Conservation (phyloP, 1,140 invertebrate species). For the Drosophila nasuta region DNA sequence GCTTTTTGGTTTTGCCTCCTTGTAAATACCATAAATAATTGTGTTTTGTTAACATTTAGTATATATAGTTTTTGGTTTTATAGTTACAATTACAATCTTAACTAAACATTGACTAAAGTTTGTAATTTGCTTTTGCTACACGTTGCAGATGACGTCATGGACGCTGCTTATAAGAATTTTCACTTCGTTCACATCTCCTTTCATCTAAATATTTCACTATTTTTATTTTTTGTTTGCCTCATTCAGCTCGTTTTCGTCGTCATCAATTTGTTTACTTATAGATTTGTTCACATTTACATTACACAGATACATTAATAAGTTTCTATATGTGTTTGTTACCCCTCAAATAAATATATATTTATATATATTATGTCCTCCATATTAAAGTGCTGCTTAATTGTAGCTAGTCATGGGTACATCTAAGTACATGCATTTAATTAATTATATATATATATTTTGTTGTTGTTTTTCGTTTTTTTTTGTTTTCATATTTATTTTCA, state of each 20-base stretch:
- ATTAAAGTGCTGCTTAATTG: slow-evolving; percentile 53
- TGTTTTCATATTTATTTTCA: slow-evolving; percentile 1
- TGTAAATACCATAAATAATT: slow-evolving; percentile 81
- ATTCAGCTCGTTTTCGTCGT: slow-evolving; percentile 18
- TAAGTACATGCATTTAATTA: slow-evolving; percentile 38
- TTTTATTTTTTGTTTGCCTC: slow-evolving; percentile 34
- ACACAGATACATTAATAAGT: slow-evolving; percentile 55
- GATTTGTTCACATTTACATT: slow-evolving; percentile 55
- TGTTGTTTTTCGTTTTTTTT: background rate
- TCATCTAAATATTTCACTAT: slow-evolving; percentile 75
- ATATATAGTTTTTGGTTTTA: slow-evolving; percentile 78
- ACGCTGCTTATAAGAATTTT: slow-evolving; percentile 27
- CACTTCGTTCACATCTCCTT: slow-evolving; percentile 10
- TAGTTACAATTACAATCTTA: slow-evolving; percentile 77
- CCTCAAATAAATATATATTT: slow-evolving; percentile 21
- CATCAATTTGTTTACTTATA: slow-evolving; percentile 19
- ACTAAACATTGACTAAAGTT: slow-evolving; percentile 80
- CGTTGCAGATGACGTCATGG: slow-evolving; percentile 49
- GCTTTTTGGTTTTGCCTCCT: slow-evolving; percentile 27
- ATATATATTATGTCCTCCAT: slow-evolving; percentile 18
- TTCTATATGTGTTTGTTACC: slow-evolving; percentile 41
- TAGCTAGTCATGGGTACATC: slow-evolving; percentile 54
- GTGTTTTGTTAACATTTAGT: slow-evolving; percentile 77
- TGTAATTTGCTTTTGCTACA: slow-evolving; percentile 79
- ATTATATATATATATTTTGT: slow-evolving; percentile 3